Conservation (phyloP, 2,113 vertebrate species). For the Candoia aspera region DNA sequence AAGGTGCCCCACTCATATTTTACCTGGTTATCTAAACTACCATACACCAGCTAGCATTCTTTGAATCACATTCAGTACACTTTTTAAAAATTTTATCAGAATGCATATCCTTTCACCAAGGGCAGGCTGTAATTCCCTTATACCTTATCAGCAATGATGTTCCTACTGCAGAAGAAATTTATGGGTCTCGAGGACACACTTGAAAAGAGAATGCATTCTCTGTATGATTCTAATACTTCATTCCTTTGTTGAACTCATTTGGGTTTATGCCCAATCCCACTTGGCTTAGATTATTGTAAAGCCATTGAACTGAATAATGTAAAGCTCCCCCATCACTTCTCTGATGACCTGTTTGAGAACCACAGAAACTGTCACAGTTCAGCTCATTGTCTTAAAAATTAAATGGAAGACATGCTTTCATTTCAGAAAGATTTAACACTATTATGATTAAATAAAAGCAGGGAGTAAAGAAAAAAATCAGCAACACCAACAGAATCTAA, state of each 20-base stretch:
- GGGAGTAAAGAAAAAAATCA: neutral
- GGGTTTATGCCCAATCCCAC: neutral
- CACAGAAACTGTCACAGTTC: slow-evolving; percentile 29
- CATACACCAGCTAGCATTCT: neutral
- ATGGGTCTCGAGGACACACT: neutral
- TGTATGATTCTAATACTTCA: fast-evolving
- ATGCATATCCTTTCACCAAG: neutral
- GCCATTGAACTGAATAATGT: neutral
- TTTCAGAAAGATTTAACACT: slow-evolving; percentile 46
- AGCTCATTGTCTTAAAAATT: slow-evolving; percentile 21
- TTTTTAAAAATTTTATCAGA: fast-evolving
- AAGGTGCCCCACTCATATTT: neutral
- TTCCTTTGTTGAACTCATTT: fast-evolving
- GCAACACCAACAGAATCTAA: slow-evolving; percentile 9
- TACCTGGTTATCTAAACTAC: neutral
- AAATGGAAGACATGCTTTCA: slow-evolving; percentile 27
- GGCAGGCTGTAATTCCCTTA: fast-evolving
- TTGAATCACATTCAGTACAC: neutral
- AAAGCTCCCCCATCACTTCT: neutral
- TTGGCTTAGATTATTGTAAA: slow-evolving; percentile 12
- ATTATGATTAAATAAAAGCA: slow-evolving; percentile 27
- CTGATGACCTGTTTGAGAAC: slow-evolving; percentile 6
- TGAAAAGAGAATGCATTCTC: neutral
- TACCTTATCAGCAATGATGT: fast-evolving
- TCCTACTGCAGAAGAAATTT: neutral